phyloP scores from a whole-genome alignment of 2,113 vertebrate genomes.

The Mustelus asterias region DNA sequence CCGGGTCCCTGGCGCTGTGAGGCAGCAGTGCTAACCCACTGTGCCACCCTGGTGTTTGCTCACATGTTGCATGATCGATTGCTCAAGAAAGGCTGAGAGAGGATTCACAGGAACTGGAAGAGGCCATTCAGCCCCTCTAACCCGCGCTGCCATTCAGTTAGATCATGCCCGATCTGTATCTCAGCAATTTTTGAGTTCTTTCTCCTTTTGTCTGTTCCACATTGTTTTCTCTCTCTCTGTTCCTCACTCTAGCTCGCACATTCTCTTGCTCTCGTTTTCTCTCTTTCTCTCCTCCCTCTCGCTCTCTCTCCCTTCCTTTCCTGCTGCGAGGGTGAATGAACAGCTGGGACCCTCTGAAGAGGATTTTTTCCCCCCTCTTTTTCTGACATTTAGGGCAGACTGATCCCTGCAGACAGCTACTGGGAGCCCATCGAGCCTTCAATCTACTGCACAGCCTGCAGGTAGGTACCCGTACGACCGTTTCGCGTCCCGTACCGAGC shows the following conservation, averaged over 20 bases:
- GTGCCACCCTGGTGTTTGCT: background rate
- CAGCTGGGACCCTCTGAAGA: slow-evolving; percentile 13
- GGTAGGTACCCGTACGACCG: background rate
- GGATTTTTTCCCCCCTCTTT: background rate
- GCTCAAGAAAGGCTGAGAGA: background rate
- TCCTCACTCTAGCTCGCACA: background rate
- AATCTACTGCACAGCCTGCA: background rate
- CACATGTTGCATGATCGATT: background rate
- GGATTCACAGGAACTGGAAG: background rate
- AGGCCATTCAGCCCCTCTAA: background rate
- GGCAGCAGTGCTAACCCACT: too few species aligned
- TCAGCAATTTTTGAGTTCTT: background rate
- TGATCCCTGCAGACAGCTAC: background rate
- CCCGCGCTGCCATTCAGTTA: background rate
- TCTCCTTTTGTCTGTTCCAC: background rate
- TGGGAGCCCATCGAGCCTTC: background rate
- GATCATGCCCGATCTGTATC: background rate
- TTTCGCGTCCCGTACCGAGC: background rate
- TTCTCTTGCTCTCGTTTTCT: too few species aligned
- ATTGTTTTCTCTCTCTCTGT: background rate
- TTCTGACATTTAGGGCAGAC: slow-evolving; percentile 18
- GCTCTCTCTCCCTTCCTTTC: slow-evolving; percentile 40
- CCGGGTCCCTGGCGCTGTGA: too few species aligned
- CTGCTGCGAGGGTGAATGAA: background rate
- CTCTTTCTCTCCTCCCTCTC: too few species aligned